Evolutionary conservation across 2,797 vertebrate species (phyloP), one percentile per base, ranked within the genome.

Genomic region (Vireo griseus): DNA sequence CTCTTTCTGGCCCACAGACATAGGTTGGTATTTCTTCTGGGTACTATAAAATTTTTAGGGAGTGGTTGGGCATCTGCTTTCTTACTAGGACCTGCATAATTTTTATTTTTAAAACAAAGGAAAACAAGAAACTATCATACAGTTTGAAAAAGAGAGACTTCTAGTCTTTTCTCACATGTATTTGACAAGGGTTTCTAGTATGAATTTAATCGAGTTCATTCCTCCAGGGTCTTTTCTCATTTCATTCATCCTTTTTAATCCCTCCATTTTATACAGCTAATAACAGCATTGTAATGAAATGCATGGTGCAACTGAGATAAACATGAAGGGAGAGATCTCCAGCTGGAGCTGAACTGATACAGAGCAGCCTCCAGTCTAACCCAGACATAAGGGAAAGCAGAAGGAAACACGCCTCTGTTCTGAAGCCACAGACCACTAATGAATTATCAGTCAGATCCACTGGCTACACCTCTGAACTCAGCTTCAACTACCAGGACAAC

Each of bases 161-260:
- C 14, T 26, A 28, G 31, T 54, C 8, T 89, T 76, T 50, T 55
- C 48, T 79, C 33, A 37, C 47, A 29, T 4, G 12, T 37, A 66
- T 79, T 87, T 78, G 28, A 69, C 37, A 39, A 54, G 40, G 51
- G 33, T 68, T 92, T 80, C 48, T 28, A 69, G 37, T 16, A 47
- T 31, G 47, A 90, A 59, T 89, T 94, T 92, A 65, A 92, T 4
- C 66, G 58, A 75, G 68, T 65, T 91, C 72, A 59, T 83, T 77
- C 72, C 94, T 94, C 87, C 26, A 17, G 61, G 81, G 87, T 75
- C 61, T 86, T 80, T 83, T 80, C 75, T 92, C 39, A 68, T 92
- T 86, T 92, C 63, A 77, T 83, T 88, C 45, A 91, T 88, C 82
- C 78, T 71, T 86, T 91, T 51, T 90, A 96, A 96, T 96, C 89